These are phyloP conservation scores for Holocentrus rufus DNA, from an alignment of 2,797 vertebrate genomes.

Conservation along the genomic window DNA sequence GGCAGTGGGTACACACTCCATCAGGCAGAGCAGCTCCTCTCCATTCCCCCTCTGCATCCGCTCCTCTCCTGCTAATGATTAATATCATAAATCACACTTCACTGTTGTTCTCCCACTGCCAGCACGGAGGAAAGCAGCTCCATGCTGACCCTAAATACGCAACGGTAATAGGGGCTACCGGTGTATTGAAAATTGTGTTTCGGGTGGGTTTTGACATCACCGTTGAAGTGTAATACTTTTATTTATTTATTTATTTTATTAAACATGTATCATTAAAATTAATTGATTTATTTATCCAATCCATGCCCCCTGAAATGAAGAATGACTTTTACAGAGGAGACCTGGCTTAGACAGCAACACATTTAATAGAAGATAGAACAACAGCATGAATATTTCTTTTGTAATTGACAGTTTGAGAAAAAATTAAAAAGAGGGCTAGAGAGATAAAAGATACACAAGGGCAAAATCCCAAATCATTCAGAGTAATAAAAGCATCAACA, in stretches of 20 bases:
- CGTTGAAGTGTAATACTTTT: slow-evolving; percentile 4
- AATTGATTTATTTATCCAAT: slow-evolving; percentile 4
- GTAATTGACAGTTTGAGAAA: not conserved
- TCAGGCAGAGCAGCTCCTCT: slow-evolving; percentile 57
- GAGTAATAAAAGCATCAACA: not conserved
- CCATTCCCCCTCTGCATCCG: slow-evolving; percentile 41
- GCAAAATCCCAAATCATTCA: not conserved
- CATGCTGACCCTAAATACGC: slow-evolving; percentile 31
- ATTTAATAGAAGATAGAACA: not conserved
- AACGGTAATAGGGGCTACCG: not conserved
- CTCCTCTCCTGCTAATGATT: slow-evolving; percentile 67
- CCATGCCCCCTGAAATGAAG: not conserved
- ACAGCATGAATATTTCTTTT: not conserved
- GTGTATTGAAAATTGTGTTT: slow-evolving; percentile 25
- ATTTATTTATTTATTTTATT: too few relatives aligned
- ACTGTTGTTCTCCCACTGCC: slow-evolving; percentile 52
- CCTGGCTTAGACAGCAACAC: too few relatives aligned
- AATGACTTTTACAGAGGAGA: not conserved
- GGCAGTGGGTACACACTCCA: slow-evolving; percentile 61
- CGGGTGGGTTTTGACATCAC: slow-evolving; percentile 16
- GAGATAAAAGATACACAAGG: not conserved
- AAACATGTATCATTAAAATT: not conserved
- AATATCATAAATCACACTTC: slow-evolving; percentile 70
- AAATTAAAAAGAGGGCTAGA: not conserved
- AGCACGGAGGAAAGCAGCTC: slow-evolving; percentile 42